Evolutionary conservation across 2,888 invertebrate genomes (phyloP).

Genomic region (Ceriagrion tenellum): DNA sequence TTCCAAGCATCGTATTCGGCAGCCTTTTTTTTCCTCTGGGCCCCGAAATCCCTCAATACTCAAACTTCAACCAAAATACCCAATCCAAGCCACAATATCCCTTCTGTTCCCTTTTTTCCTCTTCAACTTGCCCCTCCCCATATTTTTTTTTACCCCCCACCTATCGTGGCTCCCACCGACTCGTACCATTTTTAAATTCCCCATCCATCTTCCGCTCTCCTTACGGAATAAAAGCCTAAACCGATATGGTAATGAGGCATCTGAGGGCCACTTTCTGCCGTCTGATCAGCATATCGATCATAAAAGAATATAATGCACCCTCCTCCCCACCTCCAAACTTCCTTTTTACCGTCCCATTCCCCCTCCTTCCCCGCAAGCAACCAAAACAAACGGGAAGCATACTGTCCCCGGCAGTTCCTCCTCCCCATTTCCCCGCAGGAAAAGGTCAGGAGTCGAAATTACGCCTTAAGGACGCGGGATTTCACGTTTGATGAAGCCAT

Average conservation of each 20-base stretch:
- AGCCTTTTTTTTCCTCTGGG: neutral
- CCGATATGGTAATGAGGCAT: constrained; percentile 62
- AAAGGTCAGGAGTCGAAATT: neutral
- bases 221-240: constrained; percentile 51
- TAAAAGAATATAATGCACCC: constrained; percentile 7
- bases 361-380: neutral
- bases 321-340: neutral
- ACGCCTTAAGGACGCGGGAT: neutral
- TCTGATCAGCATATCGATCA: constrained; percentile 65
- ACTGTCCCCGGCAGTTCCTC: neutral
- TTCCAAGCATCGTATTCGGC: neutral
- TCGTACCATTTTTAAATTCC: constrained; percentile 20
- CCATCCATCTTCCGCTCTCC: neutral
- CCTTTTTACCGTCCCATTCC: neutral
- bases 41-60: neutral
- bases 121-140: neutral
- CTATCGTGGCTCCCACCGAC: neutral
- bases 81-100: neutral
- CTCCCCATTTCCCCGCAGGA: neutral
- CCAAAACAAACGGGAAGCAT: constrained; percentile 19
- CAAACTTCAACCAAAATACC: neutral
- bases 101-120: neutral
- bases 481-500: constrained; percentile 43
- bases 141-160: no score
- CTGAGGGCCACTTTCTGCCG: constrained; percentile 35